phyloP scores from a whole-genome alignment of 2,113 vertebrate species.

The Hemichromis elongatus region DNA sequence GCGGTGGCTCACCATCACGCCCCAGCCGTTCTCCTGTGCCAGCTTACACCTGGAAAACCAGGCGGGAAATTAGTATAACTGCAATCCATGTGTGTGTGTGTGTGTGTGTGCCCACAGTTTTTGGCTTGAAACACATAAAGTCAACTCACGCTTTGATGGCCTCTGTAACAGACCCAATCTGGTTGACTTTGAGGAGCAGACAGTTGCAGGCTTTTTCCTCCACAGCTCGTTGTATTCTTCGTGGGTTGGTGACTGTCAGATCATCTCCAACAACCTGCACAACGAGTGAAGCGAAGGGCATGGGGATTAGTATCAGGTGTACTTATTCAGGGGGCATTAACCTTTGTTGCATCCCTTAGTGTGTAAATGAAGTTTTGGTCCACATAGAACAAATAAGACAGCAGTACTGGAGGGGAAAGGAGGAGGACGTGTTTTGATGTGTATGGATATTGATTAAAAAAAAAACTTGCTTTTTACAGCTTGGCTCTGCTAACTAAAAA shows the following conservation, averaged over 20 bases:
- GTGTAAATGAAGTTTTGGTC: background rate
- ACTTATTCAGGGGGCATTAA: background rate
- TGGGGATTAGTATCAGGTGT: background rate
- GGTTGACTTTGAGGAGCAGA: conserved; percentile 90
- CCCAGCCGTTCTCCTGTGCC: conserved; percentile 94
- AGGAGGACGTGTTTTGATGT: background rate
- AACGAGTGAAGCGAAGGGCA: background rate
- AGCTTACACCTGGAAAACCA: conserved; percentile 80
- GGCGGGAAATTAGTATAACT: background rate
- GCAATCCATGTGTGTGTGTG: background rate
- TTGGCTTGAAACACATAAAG: background rate
- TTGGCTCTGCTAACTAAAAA: background rate
- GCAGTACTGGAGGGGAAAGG: background rate
- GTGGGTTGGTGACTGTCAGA: conserved; percentile 89
- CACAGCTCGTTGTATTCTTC: conserved; percentile 84
- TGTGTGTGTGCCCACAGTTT: background rate
- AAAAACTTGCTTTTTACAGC: background rate
- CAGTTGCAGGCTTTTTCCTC: conserved; percentile 93
- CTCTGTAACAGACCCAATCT: conserved; percentile 89
- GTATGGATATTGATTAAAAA: background rate
- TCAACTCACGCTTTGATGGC: conserved; percentile 88
- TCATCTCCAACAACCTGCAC: conserved; percentile 89
- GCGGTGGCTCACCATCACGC: conserved; percentile 94
- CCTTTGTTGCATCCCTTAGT: background rate
- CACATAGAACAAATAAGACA: background rate